phyloP scores from a whole-genome alignment of 2,888 invertebrate genomes.

The Chalcosyrphus nemorum region DNA sequence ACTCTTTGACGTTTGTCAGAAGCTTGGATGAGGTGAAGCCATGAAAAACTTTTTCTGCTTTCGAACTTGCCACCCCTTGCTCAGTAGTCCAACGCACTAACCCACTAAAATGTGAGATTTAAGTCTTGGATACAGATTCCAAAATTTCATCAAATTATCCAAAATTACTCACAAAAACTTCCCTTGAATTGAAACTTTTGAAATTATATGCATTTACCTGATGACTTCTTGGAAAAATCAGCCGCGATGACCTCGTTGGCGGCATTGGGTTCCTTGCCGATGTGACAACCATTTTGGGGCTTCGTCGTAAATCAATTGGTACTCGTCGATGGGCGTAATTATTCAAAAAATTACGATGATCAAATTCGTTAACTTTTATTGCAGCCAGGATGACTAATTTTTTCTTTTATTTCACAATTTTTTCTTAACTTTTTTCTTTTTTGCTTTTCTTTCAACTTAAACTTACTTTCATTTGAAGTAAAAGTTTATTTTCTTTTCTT shows the following conservation, averaged over 20 bases:
- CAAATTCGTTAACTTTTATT: constrained; percentile 51
- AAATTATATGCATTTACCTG: constrained; percentile 73
- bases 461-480: constrained; percentile 24
- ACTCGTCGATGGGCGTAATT: constrained; percentile 34
- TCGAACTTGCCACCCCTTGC: no score
- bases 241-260: constrained; percentile 78
- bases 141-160: no score
- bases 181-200: no score
- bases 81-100: no score
- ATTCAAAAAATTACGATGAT: constrained; percentile 53
- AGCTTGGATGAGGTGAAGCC: no score
- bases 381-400: constrained; percentile 52
- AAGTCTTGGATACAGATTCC: no score
- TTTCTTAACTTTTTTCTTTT: constrained; percentile 1
- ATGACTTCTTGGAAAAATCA: constrained; percentile 80
- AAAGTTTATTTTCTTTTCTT: constrained; percentile 1
- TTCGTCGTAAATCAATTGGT: constrained; percentile 31
- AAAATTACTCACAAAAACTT: no score
- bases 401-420: constrained; percentile 40
- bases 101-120: no score
- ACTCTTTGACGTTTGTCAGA: no score
- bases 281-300: constrained; percentile 79
- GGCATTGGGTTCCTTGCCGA: constrained; percentile 79
- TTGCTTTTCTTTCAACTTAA: constrained; percentile 2
- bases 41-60: no score